Conservation (phyloP, 2,888 invertebrate species). For the Agrochola macilenta region DNA sequence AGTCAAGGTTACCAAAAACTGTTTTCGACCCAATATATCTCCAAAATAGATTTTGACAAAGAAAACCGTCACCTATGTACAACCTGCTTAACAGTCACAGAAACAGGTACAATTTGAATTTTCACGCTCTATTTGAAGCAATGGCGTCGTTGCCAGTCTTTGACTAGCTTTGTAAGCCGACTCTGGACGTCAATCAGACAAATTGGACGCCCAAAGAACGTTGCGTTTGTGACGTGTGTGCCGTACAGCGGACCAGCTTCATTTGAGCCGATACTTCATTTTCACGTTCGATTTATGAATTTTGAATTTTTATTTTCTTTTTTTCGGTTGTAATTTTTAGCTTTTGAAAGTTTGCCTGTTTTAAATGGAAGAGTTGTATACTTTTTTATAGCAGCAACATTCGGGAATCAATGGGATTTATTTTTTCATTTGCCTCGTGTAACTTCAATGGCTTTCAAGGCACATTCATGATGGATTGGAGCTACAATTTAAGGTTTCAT, state of each 20-base stretch:
- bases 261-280: constrained; percentile 64
- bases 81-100: constrained; percentile 35
- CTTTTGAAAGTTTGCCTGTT: constrained; percentile 30
- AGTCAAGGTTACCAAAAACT: too few species aligned
- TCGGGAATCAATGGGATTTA: neutral
- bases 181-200: constrained; percentile 86
- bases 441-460: constrained; percentile 4
- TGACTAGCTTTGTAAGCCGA: constrained; percentile 86
- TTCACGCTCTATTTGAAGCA: constrained; percentile 74
- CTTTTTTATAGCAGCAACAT: neutral
- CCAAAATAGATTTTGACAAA: too few species aligned
- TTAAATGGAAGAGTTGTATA: constrained; percentile 16
- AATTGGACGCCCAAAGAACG: constrained; percentile 86
- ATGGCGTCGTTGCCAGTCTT: constrained; percentile 78
- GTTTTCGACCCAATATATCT: too few species aligned
- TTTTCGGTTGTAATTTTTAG: constrained; percentile 27
- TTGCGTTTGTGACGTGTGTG: constrained; percentile 45
- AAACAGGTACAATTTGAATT: constrained; percentile 64
- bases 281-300: constrained; percentile 81
- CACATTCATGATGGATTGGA: neutral
- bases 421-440: constrained; percentile 7
- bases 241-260: constrained; percentile 13
- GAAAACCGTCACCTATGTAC: constrained; percentile 12
- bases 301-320: constrained; percentile 65
- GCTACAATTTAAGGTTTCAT: neutral